A percentile compares a stretch with the other conserved stretches of the same genome.
Evolutionary conservation across 2,888 invertebrate genomes (phyloP).

Genomic region (Choreutis nemorana): DNA sequence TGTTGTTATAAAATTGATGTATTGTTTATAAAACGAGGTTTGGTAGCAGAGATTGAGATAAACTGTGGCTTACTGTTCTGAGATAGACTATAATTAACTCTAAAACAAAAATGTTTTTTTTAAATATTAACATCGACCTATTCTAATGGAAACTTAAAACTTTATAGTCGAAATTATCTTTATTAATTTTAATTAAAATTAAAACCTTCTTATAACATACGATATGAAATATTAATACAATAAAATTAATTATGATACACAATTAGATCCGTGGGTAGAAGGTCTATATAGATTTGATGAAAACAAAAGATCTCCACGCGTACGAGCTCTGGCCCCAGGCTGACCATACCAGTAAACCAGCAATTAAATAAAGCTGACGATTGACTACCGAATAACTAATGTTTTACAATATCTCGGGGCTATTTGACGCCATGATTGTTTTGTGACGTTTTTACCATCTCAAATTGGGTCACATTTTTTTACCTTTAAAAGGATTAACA

Average conservation of each 20-base stretch:
- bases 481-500: no score
- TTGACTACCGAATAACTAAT: slow-evolving; percentile 55
- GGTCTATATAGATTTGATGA: slow-evolving; percentile 14
- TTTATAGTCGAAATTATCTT: no score
- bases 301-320: slow-evolving; percentile 13
- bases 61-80: slow-evolving; percentile 38
- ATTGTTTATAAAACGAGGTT: slow-evolving; percentile 52
- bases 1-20: slow-evolving; percentile 24
- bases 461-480: no score
- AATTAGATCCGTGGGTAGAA: no score
- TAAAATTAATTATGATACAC: no score
- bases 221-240: no score
- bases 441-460: slow-evolving; percentile 55
- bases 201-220: no score
- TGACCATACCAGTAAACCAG: slow-evolving; percentile 40
- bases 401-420: slow-evolving; percentile 52
- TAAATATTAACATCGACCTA: no score
- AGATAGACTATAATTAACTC: slow-evolving; percentile 13
- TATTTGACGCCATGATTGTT: slow-evolving; percentile 43
- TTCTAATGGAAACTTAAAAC: no score
- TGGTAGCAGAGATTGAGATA: slow-evolving; percentile 38
- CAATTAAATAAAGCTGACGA: slow-evolving; percentile 63
- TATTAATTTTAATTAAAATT: no score
- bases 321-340: slow-evolving; percentile 33
- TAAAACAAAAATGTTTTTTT: slow-evolving; percentile 1